phyloP scores from a whole-genome alignment of 1,140 invertebrate genomes.

The Aphis craccivora region DNA sequence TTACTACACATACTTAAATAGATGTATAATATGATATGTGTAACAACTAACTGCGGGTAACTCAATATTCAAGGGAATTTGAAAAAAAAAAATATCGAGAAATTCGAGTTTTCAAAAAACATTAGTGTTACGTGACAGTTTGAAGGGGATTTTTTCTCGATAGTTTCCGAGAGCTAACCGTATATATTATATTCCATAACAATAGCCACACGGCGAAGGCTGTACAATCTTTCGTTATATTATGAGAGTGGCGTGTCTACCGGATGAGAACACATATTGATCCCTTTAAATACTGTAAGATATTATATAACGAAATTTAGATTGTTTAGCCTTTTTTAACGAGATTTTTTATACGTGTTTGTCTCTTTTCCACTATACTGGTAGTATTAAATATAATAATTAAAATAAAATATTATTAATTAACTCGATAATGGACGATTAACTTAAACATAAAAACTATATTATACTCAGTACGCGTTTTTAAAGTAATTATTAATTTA shows the following conservation, averaged over 20 bases:
- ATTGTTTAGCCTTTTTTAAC: background rate
- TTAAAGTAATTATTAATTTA: background rate
- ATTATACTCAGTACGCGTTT: background rate
- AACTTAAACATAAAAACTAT: background rate
- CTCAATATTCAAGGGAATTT: background rate
- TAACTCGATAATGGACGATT: background rate
- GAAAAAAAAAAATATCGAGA: background rate
- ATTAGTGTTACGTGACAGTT: background rate
- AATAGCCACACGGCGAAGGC: background rate
- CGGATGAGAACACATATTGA: background rate
- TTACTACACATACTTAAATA: background rate
- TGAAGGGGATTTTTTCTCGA: background rate
- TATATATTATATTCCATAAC: background rate
- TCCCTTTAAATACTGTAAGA: background rate
- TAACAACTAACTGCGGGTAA: background rate
- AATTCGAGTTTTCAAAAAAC: background rate
- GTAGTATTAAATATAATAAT: too few species aligned
- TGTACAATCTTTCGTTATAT: background rate
- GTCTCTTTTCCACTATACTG: too few species aligned
- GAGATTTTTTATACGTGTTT: background rate
- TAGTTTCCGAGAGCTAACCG: background rate
- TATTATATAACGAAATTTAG: background rate
- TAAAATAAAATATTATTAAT: background rate
- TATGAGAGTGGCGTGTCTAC: background rate
- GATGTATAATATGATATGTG: background rate